Base-by-base conservation (phyloP, 2,888 invertebrate species). In the Pediacus dermestoides region DNA sequence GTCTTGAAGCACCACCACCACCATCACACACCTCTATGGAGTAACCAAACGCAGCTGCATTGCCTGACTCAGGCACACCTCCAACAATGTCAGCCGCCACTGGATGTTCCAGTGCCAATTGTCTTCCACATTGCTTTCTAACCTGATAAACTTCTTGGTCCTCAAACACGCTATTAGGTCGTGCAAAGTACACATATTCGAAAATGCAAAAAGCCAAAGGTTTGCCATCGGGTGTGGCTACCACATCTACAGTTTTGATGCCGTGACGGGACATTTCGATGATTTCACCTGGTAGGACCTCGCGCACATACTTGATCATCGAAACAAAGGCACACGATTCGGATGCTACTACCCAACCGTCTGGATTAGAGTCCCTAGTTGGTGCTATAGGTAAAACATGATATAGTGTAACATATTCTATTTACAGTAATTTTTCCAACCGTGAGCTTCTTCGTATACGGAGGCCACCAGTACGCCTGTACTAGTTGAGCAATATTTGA, bases 101-200 rank as follows among this genome's bases (percentile, higher is more conserved):
- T 0, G 87, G 86, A 1, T 88, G 85, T 73, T 99, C 97, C 33
- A 82, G 73, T 3, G 95, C 96, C 61, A 99, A 66, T 71, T 93
- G 88, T 47, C 82, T 78, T 0, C 97, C 97, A 72, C 96, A 96
- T 64, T 92, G 87, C 74, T 89, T 78, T 12, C 96, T 77, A 26
- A 93, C 96, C 0, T 86, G 84, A 71, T 95, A 94, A 3, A 96
- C 94, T 85, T 90, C 91, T 70, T 93, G 92, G 16, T 92, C 96
- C 78, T 97, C 96, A 60, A 97, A 89, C 60, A 90, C 83, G 63
- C 90, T 90, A 68, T 97, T 97, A 1, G 95, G 88, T 48, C 96
- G 72, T 0, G 97, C 94, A 74, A 99, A 99, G 72, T 99, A 99
- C 0, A 99, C 95, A 66, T 99, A 99, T 70, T 99, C 97, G 70